Base-by-base conservation (phyloP, 2,797 vertebrate species). In the Cossypha dichroa region DNA sequence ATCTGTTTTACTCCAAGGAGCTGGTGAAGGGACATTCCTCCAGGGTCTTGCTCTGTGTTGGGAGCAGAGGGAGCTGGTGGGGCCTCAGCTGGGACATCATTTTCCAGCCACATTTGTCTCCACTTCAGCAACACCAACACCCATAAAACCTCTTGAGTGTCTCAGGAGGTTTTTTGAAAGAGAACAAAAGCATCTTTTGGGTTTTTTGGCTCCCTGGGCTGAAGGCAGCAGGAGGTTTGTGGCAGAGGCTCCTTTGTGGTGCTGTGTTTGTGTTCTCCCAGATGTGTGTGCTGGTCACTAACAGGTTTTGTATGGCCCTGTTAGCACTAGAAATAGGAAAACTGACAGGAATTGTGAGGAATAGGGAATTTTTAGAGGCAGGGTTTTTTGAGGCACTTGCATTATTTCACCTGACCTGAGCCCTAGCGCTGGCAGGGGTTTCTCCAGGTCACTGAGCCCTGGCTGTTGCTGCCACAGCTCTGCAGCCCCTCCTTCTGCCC, bases 401-500 rank as follows among this genome's bases (percentile, higher is more conserved):
- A 67, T n/a, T 34, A 60, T 31, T 73, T 88, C 33, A 6, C 7
- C 41, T 72, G 58, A 45, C 29, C 11, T 19, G 48, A 70, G 60
- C 38, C 6, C 2, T 1, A 13, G 40, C 52, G 33, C 91, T 75
- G 66, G 13, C 52, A 78, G 41, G 54, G 69, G 2, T 76, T 90
- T 91, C 85, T 91, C 31, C 72, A 62, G 90, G 81, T 82, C 94
- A 85, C 28, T 2, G n/a, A 69, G 87, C 73, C 59, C 74, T 66
- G 29, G 9, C 23, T 31, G 5, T 54, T 68, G 62, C 54, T 58
- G 0, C 70, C 78, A 66, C 4, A 8, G 67, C 72, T 79, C 49
- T 72, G 62, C 81, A 19, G 49, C 68, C 63, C 10, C 11, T 33
- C 75, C 78, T 94, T 90, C 88, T 90, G 59, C 15, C 75, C 82